Evolutionary conservation across 2,888 invertebrate species (phyloP), one percentile per base, ranked within the genome.

Genomic region (Timandra comae): DNA sequence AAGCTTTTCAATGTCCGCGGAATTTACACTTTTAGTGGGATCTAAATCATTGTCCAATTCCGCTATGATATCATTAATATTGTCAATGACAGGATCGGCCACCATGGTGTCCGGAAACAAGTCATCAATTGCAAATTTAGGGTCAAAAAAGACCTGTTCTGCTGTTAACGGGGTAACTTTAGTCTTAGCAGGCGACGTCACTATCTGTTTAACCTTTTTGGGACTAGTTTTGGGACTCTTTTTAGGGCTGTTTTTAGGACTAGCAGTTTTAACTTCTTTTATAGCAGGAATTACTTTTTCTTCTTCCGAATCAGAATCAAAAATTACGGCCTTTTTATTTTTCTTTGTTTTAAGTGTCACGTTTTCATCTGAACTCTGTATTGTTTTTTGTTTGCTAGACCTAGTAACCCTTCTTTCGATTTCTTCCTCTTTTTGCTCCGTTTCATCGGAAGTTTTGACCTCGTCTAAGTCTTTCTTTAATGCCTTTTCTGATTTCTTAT

Each of bases 61-160:
- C 13, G 74, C 82, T 45, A 82, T 81, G 9, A 78, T 54, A 13
- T 66, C 71, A 51, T 72, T 76, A 11, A 81, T 80, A 45, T 79
- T 78, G 32, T 70, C 71, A 33, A 77, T 63, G n/a, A 66, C 69
- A 20, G 68, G 60, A 41, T 78, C 75, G 4, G 70, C 55, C 3
- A 46, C 57, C 32, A 73, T 53, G 46, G 66, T 78, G 43, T 80
- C 81, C 21, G 71, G 35, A 62, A 82, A 80, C 35, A 77, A 39
- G 32, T 79, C 77, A 27, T 69, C 72, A 7, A 73, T 52, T n/a
- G 48, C 63, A 51, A 74, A 76, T 41, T 49, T 68, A 20, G 58
- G 45, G 42, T 63, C 35, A 24, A 32, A 37, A 13, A 31, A 25
- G 11, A 32, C 37, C 32, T 37, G 41, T 13, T 35, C 25, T 27